Conservation (phyloP, 1,140 invertebrate genomes). For the Neodiprion lecontei region DNA sequence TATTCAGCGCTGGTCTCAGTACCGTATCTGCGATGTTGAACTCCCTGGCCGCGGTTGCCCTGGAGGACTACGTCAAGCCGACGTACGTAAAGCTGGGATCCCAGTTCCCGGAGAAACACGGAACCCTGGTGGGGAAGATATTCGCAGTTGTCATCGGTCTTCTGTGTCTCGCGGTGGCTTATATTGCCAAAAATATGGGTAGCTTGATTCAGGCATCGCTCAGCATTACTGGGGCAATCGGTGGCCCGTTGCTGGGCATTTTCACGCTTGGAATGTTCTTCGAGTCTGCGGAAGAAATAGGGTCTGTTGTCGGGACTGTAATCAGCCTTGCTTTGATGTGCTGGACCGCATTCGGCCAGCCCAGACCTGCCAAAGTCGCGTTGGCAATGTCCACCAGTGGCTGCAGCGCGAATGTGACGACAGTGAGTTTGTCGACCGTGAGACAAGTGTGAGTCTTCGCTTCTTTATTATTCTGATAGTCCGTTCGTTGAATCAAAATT, state of each 20-base stretch:
- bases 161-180: constrained; percentile 71
- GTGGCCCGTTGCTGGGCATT: constrained; percentile 76
- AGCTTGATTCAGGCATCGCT: constrained; percentile 75
- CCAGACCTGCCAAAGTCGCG: constrained; percentile 66
- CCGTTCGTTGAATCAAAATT: not conserved
- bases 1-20: constrained; percentile 80
- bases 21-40: constrained; percentile 82
- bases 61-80: constrained; percentile 76
- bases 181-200: constrained; percentile 70
- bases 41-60: constrained; percentile 83
- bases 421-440: constrained; percentile 39
- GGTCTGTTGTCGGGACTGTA: constrained; percentile 70
- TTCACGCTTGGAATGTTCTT: constrained; percentile 78
- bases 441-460: constrained; percentile 23
- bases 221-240: constrained; percentile 78
- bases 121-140: constrained; percentile 60
- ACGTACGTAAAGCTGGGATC: constrained; percentile 4
- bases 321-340: constrained; percentile 73
- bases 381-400: constrained; percentile 64
- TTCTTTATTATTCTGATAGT: constrained; percentile 17
- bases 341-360: constrained; percentile 83
- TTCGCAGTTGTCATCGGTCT: constrained; percentile 71
- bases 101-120: constrained; percentile 32
- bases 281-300: constrained; percentile 69
- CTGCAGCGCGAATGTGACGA: constrained; percentile 45